phyloP scores from a whole-genome alignment of 2,888 invertebrate genomes.

The Apotomis betuletana region DNA sequence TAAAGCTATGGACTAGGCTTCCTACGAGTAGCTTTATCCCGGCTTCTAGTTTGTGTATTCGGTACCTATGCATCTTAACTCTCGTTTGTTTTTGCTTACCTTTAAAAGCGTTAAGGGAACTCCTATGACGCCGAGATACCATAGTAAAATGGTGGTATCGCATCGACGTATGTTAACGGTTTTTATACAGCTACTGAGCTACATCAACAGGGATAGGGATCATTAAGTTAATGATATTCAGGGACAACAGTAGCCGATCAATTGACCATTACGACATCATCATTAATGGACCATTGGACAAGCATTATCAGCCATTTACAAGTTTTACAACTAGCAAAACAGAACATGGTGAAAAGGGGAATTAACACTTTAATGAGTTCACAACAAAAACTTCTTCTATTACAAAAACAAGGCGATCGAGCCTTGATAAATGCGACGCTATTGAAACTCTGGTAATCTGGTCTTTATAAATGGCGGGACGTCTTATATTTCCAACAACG shows the following conservation, averaged over 20 bases:
- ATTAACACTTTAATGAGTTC: not conserved
- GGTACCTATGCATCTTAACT: slow-evolving; percentile 3
- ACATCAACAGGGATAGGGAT: no score
- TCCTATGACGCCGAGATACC: no score
- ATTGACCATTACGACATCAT: no score
- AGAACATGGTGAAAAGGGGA: no score
- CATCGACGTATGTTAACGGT: no score
- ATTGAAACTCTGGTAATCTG: slow-evolving; percentile 36
- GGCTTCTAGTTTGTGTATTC: slow-evolving; percentile 21
- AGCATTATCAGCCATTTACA: no score
- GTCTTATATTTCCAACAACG: slow-evolving; percentile 45
- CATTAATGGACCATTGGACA: no score
- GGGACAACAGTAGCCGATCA: no score
- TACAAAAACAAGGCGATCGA: not conserved
- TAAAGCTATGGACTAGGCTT: slow-evolving; percentile 38
- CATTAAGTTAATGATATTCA: no score
- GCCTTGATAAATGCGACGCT: slow-evolving; percentile 10
- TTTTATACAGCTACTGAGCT: no score
- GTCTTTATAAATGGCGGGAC: slow-evolving; percentile 44
- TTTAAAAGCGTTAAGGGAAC: not conserved
- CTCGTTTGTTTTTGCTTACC: slow-evolving; percentile 3
- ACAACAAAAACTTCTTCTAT: not conserved
- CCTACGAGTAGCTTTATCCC: slow-evolving; percentile 32
- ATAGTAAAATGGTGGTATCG: no score
- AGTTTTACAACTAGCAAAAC: no score